Evolutionary conservation across 2,888 invertebrate species (phyloP).

Genomic region (Pachymerium ferrugineum): DNA sequence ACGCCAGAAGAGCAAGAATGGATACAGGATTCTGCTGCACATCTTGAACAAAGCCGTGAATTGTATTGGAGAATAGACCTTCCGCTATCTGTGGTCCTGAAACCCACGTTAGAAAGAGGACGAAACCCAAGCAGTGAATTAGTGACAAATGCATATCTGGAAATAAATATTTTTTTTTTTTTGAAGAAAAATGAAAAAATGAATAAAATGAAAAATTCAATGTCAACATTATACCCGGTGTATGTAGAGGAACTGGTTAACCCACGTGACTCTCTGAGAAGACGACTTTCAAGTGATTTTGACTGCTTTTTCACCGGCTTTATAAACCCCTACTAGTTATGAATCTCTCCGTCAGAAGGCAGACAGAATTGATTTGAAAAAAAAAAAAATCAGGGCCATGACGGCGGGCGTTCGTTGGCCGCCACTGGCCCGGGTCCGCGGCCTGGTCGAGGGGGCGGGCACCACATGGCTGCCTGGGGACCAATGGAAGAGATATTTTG

Average conservation of each 20-base stretch:
- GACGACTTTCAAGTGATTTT: not conserved
- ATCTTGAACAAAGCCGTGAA: slow-evolving; percentile 26
- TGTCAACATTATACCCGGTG: not conserved
- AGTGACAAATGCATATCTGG: not conserved
- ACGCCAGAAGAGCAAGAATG: slow-evolving; percentile 20
- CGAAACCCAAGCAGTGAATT: not conserved
- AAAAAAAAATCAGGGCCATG: not conserved
- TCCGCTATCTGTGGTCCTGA: not conserved
- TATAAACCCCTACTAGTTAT: not conserved
- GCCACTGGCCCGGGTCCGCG: slow-evolving; percentile 15
- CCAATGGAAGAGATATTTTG: not conserved
- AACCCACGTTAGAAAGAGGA: not conserved
- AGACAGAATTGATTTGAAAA: not conserved
- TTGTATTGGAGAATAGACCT: slow-evolving; percentile 12
- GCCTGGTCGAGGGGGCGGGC: not conserved
- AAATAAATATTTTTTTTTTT: no score
- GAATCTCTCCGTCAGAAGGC: not conserved
- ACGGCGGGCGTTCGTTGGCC: not conserved
- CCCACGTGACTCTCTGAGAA: no score
- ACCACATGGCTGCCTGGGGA: not conserved
- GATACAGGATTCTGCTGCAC: slow-evolving; percentile 14
- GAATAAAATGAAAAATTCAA: not conserved
- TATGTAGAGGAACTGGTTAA: no score
- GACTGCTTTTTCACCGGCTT: not conserved
- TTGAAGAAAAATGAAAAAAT: no score